Percentiles rank a stretch among this genome's conserved stretches.
Evolutionary conservation across 2,797 vertebrate genomes (phyloP).

Genomic region (Sebastes cheni): DNA sequence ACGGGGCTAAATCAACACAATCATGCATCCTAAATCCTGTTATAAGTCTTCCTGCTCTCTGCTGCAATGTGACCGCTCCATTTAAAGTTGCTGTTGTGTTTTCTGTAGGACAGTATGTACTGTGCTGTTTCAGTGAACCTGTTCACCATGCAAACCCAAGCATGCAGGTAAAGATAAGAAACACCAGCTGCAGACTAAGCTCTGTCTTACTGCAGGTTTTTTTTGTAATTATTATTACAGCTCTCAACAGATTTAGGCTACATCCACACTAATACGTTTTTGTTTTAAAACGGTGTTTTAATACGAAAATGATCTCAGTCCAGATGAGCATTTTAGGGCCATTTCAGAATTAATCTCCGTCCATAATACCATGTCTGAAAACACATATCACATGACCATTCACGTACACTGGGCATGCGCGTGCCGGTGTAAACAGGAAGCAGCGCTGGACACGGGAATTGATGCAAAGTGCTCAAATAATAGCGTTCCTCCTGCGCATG

Average conservation of each 20-base stretch:
- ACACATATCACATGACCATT: no score
- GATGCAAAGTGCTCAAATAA: no score
- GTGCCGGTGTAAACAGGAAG: no score
- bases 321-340: no score
- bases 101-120: constrained; percentile 11
- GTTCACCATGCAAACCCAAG: constrained; percentile 3
- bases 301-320: no score
- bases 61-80: neutral
- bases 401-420: no score
- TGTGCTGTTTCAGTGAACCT: constrained; percentile 23
- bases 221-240: neutral
- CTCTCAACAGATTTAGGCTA: neutral
- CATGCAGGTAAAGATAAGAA: neutral
- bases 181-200: constrained; percentile 10
- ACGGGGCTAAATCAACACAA: neutral
- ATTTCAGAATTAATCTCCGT: no score
- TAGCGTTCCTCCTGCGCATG: no score
- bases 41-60: neutral
- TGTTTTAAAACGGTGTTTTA: no score
- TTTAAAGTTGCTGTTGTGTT: neutral
- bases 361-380: no score
- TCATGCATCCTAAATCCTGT: neutral
- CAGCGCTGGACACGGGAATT: no score
- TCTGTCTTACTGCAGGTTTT: constrained; percentile 4
- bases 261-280: no score